Conservation (phyloP, 1,140 invertebrate species). For the Heliconius eleuchia region DNA sequence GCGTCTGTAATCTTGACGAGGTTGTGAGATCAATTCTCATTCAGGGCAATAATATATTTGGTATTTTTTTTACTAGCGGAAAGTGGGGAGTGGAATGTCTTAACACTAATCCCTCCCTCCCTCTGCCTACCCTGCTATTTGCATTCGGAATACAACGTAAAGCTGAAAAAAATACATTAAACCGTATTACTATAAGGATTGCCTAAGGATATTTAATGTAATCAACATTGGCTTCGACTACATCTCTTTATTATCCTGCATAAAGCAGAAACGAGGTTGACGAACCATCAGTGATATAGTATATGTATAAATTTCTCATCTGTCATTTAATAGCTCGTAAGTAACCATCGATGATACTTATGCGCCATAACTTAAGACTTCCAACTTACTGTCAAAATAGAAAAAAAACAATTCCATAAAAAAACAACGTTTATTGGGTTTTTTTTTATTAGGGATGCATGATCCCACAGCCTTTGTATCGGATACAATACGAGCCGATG, state of each 20-base stretch:
- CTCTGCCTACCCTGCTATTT: too few species aligned
- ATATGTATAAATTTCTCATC: slow-evolving; percentile 61
- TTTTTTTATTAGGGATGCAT: slow-evolving; percentile 58
- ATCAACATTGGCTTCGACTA: slow-evolving; percentile 56
- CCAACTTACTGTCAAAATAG: slow-evolving; percentile 62
- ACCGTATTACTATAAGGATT: background rate
- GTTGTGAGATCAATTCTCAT: too few species aligned
- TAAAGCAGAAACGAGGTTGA: slow-evolving; percentile 65
- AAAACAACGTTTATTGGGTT: slow-evolving; percentile 55
- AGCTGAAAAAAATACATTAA: too few species aligned
- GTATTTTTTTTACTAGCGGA: too few species aligned
- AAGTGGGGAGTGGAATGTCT: too few species aligned
- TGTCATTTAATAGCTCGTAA: slow-evolving; percentile 58
- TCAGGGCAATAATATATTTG: too few species aligned
- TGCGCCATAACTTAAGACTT: slow-evolving; percentile 60
- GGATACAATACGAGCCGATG: slow-evolving; percentile 50
- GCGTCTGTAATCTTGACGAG: too few species aligned
- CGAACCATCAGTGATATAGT: slow-evolving; percentile 48
- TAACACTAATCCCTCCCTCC: too few species aligned
- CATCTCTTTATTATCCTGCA: slow-evolving; percentile 57
- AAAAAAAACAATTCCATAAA: slow-evolving; percentile 26
- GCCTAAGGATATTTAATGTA: slow-evolving; percentile 17
- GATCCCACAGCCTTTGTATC: slow-evolving; percentile 57
- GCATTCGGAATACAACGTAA: too few species aligned
- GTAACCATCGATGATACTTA: slow-evolving; percentile 57